Conservation (phyloP, 2,888 invertebrate genomes). For the Amiota minor region DNA sequence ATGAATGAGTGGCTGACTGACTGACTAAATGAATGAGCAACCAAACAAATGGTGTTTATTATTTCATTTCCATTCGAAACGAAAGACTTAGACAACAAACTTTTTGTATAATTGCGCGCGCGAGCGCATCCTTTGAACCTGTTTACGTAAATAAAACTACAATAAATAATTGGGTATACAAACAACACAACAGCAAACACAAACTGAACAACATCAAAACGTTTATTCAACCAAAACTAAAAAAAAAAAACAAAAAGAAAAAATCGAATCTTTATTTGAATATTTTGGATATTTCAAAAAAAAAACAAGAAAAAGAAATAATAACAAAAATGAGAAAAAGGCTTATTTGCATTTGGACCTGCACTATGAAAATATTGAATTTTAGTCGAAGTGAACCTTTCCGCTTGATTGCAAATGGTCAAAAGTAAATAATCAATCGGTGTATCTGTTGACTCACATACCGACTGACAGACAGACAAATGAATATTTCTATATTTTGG, state of each 20-base stretch:
- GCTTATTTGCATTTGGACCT: conserved; percentile 57
- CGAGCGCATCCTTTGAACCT: conserved; percentile 64
- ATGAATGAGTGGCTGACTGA: not conserved
- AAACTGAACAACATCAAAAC: conserved; percentile 27
- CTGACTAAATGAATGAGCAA: not conserved
- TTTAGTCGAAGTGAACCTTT: conserved; percentile 23
- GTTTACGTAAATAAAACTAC: conserved; percentile 50
- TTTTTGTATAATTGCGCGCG: conserved; percentile 37
- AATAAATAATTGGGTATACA: conserved; percentile 52
- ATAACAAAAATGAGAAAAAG: conserved; percentile 50
- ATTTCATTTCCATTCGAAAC: conserved; percentile 41
- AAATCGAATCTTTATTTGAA: conserved; percentile 18
- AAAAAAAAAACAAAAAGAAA: conserved; percentile 30
- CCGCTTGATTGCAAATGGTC: conserved; percentile 43
- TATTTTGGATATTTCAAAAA: not conserved
- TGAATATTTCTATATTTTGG: not conserved
- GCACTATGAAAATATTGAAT: conserved; percentile 35
- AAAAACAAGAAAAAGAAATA: conserved; percentile 36
- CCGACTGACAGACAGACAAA: not conserved
- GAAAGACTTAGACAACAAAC: conserved; percentile 64
- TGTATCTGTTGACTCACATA: conserved; percentile 11
- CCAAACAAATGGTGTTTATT: conserved; percentile 18
- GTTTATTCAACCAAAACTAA: not conserved
- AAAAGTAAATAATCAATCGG: conserved; percentile 53
- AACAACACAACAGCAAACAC: conserved; percentile 26